Conservation (phyloP, 2,888 invertebrate species). For the Balanococcus diminutus region DNA sequence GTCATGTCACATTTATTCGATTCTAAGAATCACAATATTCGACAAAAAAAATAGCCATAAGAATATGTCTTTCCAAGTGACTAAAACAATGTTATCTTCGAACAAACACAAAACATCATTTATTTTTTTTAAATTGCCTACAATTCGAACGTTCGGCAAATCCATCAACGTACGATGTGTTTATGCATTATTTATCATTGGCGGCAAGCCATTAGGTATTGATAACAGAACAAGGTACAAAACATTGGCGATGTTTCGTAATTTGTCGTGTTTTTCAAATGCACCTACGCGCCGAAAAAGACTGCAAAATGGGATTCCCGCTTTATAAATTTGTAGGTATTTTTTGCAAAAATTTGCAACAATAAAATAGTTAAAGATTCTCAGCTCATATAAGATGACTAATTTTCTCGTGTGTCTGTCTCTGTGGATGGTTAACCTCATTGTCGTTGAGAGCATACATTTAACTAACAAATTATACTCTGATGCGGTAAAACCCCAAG, state of each 20-base stretch:
- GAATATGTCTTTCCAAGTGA: too few relatives aligned
- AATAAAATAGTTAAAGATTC: not conserved
- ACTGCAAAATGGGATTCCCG: not conserved
- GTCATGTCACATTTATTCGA: too few relatives aligned
- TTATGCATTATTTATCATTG: not conserved
- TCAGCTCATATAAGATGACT: not conserved
- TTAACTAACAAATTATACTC: not conserved
- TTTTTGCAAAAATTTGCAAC: not conserved
- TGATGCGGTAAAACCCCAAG: not conserved
- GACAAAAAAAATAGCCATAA: too few relatives aligned
- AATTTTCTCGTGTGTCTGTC: not conserved
- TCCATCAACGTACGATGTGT: not conserved
- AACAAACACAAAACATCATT: not conserved
- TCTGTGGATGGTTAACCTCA: not conserved
- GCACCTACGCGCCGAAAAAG: not conserved
- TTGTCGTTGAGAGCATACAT: not conserved
- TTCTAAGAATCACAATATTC: too few relatives aligned
- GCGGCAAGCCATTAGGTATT: not conserved
- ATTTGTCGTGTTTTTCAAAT: not conserved
- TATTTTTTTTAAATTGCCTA: not conserved
- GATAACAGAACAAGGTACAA: not conserved
- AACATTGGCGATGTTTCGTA: not conserved
- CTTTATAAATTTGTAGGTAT: too few relatives aligned
- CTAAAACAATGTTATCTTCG: too few relatives aligned
- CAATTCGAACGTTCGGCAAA: not conserved